phyloP scores from a whole-genome alignment of 2,797 vertebrate genomes.

The Cossypha heuglini region DNA sequence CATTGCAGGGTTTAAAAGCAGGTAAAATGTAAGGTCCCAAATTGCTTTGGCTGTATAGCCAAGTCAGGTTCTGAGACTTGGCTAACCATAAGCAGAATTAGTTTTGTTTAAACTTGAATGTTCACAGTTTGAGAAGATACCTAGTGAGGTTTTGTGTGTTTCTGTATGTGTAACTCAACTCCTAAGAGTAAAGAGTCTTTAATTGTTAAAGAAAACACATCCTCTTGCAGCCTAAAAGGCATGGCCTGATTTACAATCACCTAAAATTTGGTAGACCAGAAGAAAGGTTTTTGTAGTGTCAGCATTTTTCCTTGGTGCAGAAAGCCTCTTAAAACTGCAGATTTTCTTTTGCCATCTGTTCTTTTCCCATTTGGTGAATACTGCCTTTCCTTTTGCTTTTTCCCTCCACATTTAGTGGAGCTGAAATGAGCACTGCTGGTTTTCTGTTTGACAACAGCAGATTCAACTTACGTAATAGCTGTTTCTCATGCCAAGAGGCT shows the following conservation, averaged over 20 bases:
- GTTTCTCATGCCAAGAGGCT: slow-evolving; percentile 24
- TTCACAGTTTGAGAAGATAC: neutral
- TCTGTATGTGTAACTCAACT: neutral
- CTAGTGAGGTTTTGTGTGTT: neutral
- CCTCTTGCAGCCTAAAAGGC: neutral
- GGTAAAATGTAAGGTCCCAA: neutral
- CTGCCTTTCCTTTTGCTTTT: neutral
- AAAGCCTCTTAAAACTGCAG: neutral
- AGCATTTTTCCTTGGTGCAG: neutral
- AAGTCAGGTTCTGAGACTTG: neutral
- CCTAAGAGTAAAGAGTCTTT: neutral
- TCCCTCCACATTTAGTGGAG: neutral
- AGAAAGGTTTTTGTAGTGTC: neutral
- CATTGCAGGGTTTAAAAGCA: neutral
- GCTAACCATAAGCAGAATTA: neutral
- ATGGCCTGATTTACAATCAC: neutral
- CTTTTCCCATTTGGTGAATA: neutral
- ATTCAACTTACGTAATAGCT: slow-evolving; percentile 50
- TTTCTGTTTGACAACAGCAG: slow-evolving; percentile 40
- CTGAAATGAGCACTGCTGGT: neutral
- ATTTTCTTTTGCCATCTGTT: neutral
- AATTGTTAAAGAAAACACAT: neutral
- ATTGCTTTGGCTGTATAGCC: neutral
- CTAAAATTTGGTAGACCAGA: neutral
- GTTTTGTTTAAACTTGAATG: neutral